Conservation (phyloP, 2,113 vertebrate genomes). For the Glareola pratincola region DNA sequence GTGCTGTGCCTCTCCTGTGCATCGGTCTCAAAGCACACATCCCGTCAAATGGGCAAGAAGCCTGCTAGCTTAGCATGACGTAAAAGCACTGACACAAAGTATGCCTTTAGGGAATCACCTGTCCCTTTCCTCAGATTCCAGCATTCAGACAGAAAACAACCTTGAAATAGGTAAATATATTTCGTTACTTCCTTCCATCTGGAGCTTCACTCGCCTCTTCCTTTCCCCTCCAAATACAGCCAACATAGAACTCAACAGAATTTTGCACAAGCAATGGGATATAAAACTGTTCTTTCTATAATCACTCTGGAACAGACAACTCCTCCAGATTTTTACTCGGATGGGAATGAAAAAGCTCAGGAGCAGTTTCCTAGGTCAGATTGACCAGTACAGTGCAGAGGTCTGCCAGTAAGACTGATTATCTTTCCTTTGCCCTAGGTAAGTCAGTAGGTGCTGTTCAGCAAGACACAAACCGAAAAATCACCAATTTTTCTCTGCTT, state of each 20-base stretch:
- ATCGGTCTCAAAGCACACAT: background rate
- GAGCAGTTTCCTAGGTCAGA: background rate
- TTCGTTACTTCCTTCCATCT: background rate
- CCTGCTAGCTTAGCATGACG: background rate
- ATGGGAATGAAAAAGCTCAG: background rate
- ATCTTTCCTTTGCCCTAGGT: background rate
- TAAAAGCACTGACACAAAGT: too few species aligned
- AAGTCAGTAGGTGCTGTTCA: background rate
- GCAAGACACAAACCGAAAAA: background rate
- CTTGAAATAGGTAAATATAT: background rate
- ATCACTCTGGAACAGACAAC: background rate
- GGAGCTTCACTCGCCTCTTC: background rate
- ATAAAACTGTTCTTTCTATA: background rate
- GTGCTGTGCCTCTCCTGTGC: rapidly evolving
- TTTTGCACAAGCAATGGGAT: background rate
- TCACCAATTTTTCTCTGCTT: background rate
- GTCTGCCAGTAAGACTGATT: background rate
- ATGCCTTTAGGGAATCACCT: background rate
- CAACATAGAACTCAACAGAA: background rate
- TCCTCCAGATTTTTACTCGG: background rate
- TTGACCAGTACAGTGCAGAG: background rate
- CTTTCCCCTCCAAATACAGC: background rate
- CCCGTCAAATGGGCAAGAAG: background rate
- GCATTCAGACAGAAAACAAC: background rate
- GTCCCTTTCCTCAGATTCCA: background rate